Evolutionary conservation across 2,888 invertebrate genomes (phyloP).

Genomic region (Aproaerema taeniolella): DNA sequence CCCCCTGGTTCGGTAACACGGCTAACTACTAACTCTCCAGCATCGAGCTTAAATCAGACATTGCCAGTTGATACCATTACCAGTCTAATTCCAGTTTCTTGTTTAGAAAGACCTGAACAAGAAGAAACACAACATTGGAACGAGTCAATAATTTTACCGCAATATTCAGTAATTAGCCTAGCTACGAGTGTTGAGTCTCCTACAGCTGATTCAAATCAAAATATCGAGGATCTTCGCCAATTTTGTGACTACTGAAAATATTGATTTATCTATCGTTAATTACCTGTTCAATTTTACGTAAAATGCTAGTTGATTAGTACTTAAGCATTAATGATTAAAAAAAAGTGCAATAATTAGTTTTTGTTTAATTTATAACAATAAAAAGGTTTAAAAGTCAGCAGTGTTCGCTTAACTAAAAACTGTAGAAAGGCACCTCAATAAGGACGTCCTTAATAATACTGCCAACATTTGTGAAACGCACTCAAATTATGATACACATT

Average conservation of each 20-base stretch:
- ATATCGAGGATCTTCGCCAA: background rate
- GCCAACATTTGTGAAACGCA: too few species aligned
- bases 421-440: too few species aligned
- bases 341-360: background rate
- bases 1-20: too few species aligned
- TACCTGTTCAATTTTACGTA: background rate
- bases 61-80: too few species aligned
- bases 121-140: conserved; percentile 1
- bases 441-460: too few species aligned
- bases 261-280: too few species aligned
- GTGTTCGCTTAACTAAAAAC: too few species aligned
- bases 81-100: conserved; percentile 1
- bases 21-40: too few species aligned
- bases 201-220: background rate
- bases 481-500: too few species aligned
- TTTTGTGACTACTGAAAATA: background rate
- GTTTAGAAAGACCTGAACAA: background rate
- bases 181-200: conserved; percentile 2
- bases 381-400: conserved; percentile 2
- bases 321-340: background rate
- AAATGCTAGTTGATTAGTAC: background rate
- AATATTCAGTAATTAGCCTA: conserved; percentile 1
- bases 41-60: too few species aligned
- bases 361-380: background rate
- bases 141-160: background rate